Evolutionary conservation across 2,797 vertebrate genomes (phyloP).

Genomic region (Aythya fuligula): DNA sequence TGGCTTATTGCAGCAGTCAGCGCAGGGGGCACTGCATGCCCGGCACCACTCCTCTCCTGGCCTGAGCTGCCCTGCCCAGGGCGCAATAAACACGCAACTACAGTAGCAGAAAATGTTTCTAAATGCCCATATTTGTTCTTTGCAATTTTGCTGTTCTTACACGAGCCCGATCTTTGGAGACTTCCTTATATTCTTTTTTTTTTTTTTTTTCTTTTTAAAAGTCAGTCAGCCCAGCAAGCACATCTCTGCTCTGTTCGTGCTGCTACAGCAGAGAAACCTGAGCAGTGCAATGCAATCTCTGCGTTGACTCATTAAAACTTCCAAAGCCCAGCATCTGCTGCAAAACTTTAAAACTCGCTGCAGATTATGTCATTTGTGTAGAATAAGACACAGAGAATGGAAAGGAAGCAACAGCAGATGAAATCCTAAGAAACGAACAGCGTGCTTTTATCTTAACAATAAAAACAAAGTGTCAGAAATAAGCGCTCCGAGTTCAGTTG

Average conservation of each 20-base stretch:
- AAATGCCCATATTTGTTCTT: not conserved
- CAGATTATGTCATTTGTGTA: not conserved
- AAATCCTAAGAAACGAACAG: conserved; percentile 39
- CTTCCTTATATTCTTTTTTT: not conserved
- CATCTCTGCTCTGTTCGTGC: not conserved
- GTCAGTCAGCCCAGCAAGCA: not conserved
- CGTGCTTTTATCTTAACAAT: conserved; percentile 55
- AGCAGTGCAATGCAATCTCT: not conserved
- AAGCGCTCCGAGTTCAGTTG: conserved; percentile 19
- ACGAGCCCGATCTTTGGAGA: not conserved
- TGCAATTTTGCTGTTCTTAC: not conserved
- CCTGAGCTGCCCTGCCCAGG: not conserved
- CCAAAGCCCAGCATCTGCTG: not conserved
- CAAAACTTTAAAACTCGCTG: conserved; percentile 11
- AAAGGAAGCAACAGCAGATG: not conserved
- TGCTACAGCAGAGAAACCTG: not conserved
- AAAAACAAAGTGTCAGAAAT: conserved; percentile 61
- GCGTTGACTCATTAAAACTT: not conserved
- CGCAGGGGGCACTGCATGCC: accelerated
- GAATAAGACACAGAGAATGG: not conserved
- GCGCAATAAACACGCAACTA: not conserved
- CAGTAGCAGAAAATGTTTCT: not conserved
- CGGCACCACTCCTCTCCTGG: not conserved
- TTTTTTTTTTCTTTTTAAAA: not conserved
- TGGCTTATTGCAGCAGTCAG: not conserved